Percentiles rank a stretch among this genome's conserved stretches.
Evolutionary conservation across 2,113 vertebrate genomes (phyloP).

Genomic region (Rhadina sibilatrix): DNA sequence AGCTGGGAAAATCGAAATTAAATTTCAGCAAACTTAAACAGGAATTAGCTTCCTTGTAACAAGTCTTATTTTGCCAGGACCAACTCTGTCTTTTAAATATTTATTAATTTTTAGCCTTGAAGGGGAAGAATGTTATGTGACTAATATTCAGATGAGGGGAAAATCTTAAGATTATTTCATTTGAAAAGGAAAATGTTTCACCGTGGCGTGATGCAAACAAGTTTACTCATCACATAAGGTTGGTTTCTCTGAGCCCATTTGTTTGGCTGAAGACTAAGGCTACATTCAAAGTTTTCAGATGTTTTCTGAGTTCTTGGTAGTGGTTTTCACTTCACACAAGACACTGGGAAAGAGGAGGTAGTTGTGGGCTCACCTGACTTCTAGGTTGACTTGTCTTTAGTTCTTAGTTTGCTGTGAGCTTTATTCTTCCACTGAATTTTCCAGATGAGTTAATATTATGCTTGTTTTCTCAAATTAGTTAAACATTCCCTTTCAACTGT

Average conservation of each 20-base stretch:
- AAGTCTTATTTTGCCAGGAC: slow-evolving; percentile 33
- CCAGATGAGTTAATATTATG: background rate
- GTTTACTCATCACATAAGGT: background rate
- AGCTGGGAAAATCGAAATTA: background rate
- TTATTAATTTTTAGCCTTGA: slow-evolving; percentile 31
- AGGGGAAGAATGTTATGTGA: background rate
- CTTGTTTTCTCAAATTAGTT: slow-evolving; percentile 8
- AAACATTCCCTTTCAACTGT: slow-evolving; percentile 49
- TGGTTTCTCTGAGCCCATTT: background rate
- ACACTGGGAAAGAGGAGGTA: background rate
- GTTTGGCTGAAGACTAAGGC: background rate
- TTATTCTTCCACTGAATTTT: background rate
- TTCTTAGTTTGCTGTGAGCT: slow-evolving; percentile 15
- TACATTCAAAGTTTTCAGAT: background rate
- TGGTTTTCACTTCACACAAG: background rate
- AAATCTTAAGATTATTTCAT: background rate
- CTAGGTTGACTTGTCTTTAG: background rate
- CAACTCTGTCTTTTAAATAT: slow-evolving; percentile 8
- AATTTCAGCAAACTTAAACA: slow-evolving; percentile 14
- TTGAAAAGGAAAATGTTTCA: background rate
- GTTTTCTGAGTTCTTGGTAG: background rate
- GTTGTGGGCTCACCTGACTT: background rate
- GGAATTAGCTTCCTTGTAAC: background rate
- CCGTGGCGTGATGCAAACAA: background rate
- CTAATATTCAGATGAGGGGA: background rate